phyloP scores from a whole-genome alignment of 2,888 invertebrate species.

The Exocentrus adspersus region DNA sequence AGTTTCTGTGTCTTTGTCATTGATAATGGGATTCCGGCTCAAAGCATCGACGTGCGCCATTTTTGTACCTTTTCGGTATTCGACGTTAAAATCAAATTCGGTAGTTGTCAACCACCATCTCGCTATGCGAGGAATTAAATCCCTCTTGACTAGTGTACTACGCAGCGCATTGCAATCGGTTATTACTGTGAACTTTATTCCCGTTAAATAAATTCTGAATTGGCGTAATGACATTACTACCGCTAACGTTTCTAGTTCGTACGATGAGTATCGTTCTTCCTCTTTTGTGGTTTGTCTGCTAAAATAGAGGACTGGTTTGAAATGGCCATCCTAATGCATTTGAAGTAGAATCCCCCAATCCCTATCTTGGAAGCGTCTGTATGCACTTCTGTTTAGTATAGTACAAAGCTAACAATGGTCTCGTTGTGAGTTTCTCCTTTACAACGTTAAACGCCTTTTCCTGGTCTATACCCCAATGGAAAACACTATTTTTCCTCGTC shows the following conservation, averaged over 20 bases:
- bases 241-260: neutral
- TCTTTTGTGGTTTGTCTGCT: neutral
- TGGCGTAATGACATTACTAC: neutral
- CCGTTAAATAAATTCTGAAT: neutral
- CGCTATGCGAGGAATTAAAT: neutral
- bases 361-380: conserved; percentile 45
- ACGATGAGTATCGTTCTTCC: neutral
- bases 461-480: conserved; percentile 13
- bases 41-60: neutral
- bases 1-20: neutral
- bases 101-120: too few species aligned
- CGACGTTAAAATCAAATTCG: too few species aligned
- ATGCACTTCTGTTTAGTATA: conserved; percentile 41
- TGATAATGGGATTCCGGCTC: neutral
- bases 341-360: conserved; percentile 46
- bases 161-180: neutral
- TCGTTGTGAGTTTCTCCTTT: neutral
- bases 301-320: neutral
- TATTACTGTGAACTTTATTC: neutral
- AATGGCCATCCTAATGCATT: conserved; percentile 29
- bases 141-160: neutral
- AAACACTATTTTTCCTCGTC: conserved; percentile 27
- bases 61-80: too few species aligned
- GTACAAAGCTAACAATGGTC: conserved; percentile 18
- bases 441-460: conserved; percentile 18